Base-by-base conservation (phyloP, 2,797 vertebrate genomes). In the Pagetopsis macropterus region DNA sequence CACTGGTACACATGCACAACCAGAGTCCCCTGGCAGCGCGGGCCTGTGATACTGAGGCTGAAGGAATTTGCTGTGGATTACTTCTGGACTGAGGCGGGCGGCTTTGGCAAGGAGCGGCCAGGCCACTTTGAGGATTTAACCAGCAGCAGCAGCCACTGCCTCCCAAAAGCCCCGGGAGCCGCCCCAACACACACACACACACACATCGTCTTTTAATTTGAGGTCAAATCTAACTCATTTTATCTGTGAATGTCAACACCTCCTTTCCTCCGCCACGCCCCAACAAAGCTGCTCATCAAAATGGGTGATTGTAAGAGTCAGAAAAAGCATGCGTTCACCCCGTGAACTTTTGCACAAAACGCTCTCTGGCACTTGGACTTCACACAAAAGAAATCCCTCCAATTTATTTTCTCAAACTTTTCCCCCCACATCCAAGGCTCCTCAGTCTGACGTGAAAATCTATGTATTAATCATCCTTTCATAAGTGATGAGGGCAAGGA, bases 1-100 rank as follows among this genome's bases (percentile, higher is more conserved):
- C 68, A 58, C 58, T 9, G 33, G 14, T 8, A 27, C 58, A 51
- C 83, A 50, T 37, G 5, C 41, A 48, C 79, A 64, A 31, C 59
- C 71, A 46, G 37, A 75, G 66, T 76, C 81, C 83, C 88, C 87
- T 88, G 87, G 89, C 89, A 90, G 82, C 23, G 13, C 71, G 84
- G 88, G 86, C 87, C 89, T 77, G 81, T 91, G 94, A 94, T 93
- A 92, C 91, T 91, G 88, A 89, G 89, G 92, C 93, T 93, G 94
- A 90, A 92, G 94, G 93, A 94, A 95, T 95, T 94, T 94, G 85
- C 89, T 89, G 88, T 92, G 93, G 93, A 92, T 94, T 94, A 94
- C 94, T 92, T 91, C 87, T 94, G 94, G 92, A 93, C 91, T 87
- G 89, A 93, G 89, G 91, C 91, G 87, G 92, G 86, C 91, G 83